These are phyloP conservation scores for Eucera pruinosa DNA, from an alignment of 2,888 invertebrate species.

Conservation along the genomic window DNA sequence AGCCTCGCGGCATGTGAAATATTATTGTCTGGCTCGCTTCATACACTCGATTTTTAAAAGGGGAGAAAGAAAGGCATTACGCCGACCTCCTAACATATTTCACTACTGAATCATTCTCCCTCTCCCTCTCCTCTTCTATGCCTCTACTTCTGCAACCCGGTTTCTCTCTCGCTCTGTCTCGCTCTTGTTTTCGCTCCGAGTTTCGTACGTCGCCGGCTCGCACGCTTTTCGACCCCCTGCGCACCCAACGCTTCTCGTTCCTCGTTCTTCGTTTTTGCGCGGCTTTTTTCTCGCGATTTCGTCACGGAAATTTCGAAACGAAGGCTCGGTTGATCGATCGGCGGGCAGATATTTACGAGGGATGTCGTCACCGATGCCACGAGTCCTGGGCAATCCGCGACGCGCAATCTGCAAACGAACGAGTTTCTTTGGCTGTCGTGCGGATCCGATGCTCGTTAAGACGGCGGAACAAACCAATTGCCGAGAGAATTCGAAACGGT, in stretches of 20 bases:
- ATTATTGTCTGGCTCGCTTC: conserved; percentile 77
- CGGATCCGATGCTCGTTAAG: not conserved
- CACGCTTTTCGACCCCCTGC: not conserved
- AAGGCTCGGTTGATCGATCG: not conserved
- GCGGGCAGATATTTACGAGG: no score
- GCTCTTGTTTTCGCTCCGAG: not conserved
- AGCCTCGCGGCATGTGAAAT: conserved; percentile 82
- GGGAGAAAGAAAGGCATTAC: conserved; percentile 73
- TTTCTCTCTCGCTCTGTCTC: not conserved
- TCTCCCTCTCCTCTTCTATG: conserved; percentile 25
- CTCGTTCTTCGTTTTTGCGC: not conserved
- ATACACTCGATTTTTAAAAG: conserved; percentile 75
- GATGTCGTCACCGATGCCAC: not conserved
- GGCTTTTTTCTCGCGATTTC: not conserved
- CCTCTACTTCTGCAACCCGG: not conserved
- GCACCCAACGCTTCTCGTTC: not conserved
- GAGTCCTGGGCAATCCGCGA: no score
- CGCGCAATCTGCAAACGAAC: not conserved
- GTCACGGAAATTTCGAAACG: not conserved
- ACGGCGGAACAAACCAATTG: conserved; percentile 1
- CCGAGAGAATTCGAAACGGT: conserved; percentile 23
- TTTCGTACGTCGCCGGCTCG: no score
- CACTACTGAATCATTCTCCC: conserved; percentile 73
- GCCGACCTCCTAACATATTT: conserved; percentile 75
- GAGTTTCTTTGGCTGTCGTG: not conserved